A percentile compares a stretch with the other conserved stretches of the same genome.
Evolutionary conservation across 2,888 invertebrate species (phyloP).

Genomic region (Malthinus seriepunctatus): DNA sequence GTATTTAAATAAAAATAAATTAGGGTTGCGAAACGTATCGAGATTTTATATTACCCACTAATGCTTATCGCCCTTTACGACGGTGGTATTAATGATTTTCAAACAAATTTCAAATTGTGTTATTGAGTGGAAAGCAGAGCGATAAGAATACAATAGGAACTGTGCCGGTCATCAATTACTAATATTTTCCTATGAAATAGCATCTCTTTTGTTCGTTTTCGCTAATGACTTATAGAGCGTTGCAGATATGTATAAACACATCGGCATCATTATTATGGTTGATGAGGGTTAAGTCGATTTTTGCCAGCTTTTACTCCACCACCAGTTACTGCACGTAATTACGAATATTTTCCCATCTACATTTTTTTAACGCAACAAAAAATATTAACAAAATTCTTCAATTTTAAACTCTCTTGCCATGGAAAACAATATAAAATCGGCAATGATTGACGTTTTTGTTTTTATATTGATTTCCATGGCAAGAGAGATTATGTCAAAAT

Average conservation of each 20-base stretch:
- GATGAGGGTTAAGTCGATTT: constrained; percentile 5
- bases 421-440: too few relatives aligned
- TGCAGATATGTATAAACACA: constrained; percentile 5
- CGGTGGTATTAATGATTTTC: constrained; percentile 30
- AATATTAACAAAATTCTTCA: too few relatives aligned
- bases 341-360: background rate
- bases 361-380: background rate
- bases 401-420: too few relatives aligned
- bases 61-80: constrained; percentile 1
- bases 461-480: too few relatives aligned
- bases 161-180: constrained; percentile 26
- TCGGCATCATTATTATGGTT: constrained; percentile 6
- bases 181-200: constrained; percentile 17
- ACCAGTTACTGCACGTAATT: background rate
- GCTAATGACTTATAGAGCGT: constrained; percentile 19
- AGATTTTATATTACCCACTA: background rate
- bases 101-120: constrained; percentile 51
- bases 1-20: too few relatives aligned
- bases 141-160: constrained; percentile 44
- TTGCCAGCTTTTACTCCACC: background rate
- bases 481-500: too few relatives aligned
- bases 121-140: constrained; percentile 53
- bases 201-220: constrained; percentile 24
- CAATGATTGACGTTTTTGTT: too few relatives aligned
- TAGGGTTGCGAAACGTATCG: background rate